These are phyloP conservation scores for Eudyptes chrysolophus DNA, from an alignment of 2,113 vertebrate genomes.

Conservation along the genomic window DNA sequence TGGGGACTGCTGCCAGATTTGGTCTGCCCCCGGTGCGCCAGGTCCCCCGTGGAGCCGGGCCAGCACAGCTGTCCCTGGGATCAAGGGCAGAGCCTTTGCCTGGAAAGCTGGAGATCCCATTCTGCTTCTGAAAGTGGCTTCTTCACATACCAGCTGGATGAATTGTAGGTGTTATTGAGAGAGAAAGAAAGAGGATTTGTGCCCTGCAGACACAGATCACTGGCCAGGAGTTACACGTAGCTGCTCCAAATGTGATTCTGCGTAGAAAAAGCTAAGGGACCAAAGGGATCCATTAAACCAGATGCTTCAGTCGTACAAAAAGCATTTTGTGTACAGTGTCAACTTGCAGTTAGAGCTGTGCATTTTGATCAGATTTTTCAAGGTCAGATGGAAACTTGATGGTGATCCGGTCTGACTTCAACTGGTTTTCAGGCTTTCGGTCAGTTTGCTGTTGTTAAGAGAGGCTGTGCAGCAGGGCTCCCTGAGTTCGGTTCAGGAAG, in stretches of 20 bases:
- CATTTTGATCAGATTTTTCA: constrained; percentile 57
- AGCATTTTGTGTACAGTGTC: constrained; percentile 46
- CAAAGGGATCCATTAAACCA: neutral
- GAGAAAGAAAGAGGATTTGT: neutral
- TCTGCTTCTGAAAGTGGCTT: neutral
- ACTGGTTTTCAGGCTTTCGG: neutral
- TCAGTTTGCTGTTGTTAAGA: neutral
- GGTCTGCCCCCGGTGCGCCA: rapidly evolving
- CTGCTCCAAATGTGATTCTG: neutral
- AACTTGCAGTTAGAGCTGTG: constrained; percentile 23
- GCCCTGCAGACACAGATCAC: neutral
- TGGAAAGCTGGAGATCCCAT: neutral
- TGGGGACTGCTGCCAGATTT: neutral
- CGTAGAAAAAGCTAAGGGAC: neutral
- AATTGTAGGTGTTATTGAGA: neutral
- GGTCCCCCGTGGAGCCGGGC: neutral
- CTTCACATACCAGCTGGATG: neutral
- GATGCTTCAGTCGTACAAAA: neutral
- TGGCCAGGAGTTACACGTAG: neutral
- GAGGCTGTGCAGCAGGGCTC: neutral
- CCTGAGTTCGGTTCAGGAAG: rapidly evolving
- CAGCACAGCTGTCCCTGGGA: neutral
- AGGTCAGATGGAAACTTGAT: constrained; percentile 11
- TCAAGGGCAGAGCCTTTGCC: neutral
- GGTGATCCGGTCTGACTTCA: neutral